Conservation (phyloP, 92 coral and sea anemone species). For the Bergia sp. region DNA sequence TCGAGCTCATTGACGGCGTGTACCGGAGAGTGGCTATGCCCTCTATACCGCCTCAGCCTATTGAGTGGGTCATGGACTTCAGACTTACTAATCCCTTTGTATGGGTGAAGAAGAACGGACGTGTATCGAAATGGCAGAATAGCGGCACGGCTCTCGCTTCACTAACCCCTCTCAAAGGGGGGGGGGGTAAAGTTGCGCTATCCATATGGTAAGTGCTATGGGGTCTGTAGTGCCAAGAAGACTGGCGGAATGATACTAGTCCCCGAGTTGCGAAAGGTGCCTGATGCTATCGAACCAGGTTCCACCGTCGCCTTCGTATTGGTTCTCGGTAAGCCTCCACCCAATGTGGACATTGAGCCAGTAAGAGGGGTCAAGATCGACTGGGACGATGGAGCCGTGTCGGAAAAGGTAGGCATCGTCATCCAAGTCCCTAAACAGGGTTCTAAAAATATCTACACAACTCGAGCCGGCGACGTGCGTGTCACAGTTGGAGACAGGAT, state of each 20-base stretch:
- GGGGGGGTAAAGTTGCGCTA: neutral
- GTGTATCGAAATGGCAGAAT: neutral
- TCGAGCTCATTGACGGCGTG: neutral
- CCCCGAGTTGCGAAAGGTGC: neutral
- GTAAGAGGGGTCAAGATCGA: too few relatives aligned
- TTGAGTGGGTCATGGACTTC: neutral
- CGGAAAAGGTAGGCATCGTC: too few relatives aligned
- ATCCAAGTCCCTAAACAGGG: constrained; percentile 12
- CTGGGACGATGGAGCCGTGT: too few relatives aligned
- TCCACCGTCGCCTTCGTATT: neutral
- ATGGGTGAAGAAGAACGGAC: neutral
- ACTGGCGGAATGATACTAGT: constrained; percentile 11
- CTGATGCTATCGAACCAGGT: neutral
- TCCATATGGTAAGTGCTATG: too few relatives aligned
- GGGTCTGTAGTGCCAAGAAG: neutral
- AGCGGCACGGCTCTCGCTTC: too few relatives aligned
- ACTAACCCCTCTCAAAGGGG: neutral
- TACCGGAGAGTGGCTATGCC: constrained; percentile 6
- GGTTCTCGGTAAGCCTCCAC: constrained; percentile 21
- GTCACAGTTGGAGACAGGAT: neutral
- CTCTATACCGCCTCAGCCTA: neutral
- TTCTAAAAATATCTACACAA: neutral
- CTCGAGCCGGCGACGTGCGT: constrained; percentile 10
- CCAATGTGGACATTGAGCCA: too few relatives aligned
- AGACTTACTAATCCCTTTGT: neutral